A percentile compares a stretch with the other conserved stretches of the same genome.
phyloP scores from a whole-genome alignment of 2,888 invertebrate species.

The Napeogenes sylphis region DNA sequence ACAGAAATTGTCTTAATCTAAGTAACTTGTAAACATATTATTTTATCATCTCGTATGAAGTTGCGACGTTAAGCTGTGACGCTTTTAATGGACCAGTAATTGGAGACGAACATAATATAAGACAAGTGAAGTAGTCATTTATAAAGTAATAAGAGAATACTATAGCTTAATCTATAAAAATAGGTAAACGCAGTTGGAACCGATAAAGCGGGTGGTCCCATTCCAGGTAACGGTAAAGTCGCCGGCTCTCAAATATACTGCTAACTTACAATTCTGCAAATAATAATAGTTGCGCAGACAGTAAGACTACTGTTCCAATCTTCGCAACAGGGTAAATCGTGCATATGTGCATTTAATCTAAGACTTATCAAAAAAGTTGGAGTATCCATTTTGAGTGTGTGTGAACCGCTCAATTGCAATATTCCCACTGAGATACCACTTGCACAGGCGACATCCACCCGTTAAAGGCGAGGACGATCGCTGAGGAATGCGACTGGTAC shows the following conservation, averaged over 20 bases:
- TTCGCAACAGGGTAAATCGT: constrained; percentile 8
- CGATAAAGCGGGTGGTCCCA: constrained; percentile 69
- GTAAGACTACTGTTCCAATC: constrained; percentile 10
- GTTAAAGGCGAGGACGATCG: constrained; percentile 69
- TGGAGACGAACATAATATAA: no score
- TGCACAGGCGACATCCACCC: constrained; percentile 56
- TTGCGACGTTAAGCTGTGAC: neutral
- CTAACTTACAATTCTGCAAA: constrained; percentile 36
- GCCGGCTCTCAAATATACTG: constrained; percentile 50
- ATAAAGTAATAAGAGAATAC: constrained; percentile 1
- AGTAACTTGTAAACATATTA: neutral
- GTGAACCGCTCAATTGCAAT: constrained; percentile 58
- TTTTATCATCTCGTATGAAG: neutral
- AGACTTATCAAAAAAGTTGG: constrained; percentile 52
- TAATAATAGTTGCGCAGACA: constrained; percentile 11
- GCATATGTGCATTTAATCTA: constrained; percentile 39
- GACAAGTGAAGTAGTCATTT: neutral
- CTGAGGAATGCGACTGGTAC: constrained; percentile 58
- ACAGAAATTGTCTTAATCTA: constrained; percentile 1
- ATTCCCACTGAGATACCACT: constrained; percentile 61
- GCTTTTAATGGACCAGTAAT: neutral
- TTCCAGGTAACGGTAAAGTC: constrained; percentile 66
- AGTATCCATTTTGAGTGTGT: constrained; percentile 57
- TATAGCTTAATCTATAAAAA: constrained; percentile 14
- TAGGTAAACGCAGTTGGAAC: constrained; percentile 43